Percentiles rank a stretch among this genome's conserved stretches.
Conservation (phyloP, 2,113 vertebrate species). For the Calidris pygmaea region DNA sequence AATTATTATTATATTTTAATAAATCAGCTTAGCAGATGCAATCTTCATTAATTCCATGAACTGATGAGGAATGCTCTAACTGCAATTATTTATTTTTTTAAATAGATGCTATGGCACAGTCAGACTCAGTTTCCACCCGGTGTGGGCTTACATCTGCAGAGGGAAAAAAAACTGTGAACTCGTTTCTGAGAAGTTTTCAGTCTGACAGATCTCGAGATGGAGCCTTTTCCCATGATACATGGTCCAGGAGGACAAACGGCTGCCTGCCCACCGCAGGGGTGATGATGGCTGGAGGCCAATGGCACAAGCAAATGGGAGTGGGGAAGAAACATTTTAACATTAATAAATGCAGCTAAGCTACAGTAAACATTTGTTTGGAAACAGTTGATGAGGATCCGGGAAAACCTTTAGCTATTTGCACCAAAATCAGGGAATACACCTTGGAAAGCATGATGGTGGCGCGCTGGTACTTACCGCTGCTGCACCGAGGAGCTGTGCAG, state of each 20-base stretch:
- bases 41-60: not conserved
- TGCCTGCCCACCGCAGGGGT: fast-evolving
- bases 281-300: not conserved
- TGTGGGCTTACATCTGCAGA: not conserved
- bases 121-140: not conserved
- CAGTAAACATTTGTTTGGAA: not conserved
- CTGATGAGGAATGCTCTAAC: not conserved
- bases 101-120: not conserved
- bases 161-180: not conserved
- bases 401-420: not conserved
- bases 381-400: not conserved
- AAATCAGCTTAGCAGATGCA: not conserved
- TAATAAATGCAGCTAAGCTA: not conserved
- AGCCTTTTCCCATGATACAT: not conserved
- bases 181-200: not conserved
- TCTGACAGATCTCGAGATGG: not conserved
- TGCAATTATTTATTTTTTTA: not conserved
- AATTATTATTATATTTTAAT: not conserved
- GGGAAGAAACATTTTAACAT: not conserved
- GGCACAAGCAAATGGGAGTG: not conserved
- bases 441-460: not conserved
- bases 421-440: not conserved
- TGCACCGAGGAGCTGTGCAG: not conserved
- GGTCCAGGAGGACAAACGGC: not conserved
- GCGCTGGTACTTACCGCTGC: fast-evolving